A percentile compares a stretch with the other conserved stretches of the same genome.
Evolutionary conservation across 1,140 invertebrate genomes (phyloP).

Genomic region (Chymomyza costata): DNA sequence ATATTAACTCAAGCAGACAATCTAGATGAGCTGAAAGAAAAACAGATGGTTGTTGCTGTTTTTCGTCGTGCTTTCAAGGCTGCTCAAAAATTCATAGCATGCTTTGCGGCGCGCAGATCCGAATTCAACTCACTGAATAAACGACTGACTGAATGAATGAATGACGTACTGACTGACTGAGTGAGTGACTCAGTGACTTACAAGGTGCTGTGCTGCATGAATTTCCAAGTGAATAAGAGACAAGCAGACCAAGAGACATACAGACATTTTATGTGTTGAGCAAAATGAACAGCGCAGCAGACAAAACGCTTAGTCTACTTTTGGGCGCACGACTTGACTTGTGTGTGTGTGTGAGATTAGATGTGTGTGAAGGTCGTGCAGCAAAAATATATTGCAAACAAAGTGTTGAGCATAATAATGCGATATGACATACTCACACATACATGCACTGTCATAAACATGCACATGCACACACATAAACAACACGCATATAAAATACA

Average conservation of each 20-base stretch:
- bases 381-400: constrained; percentile 50
- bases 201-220: constrained; percentile 53
- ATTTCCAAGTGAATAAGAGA: constrained; percentile 49
- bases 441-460: too few species aligned
- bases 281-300: constrained; percentile 21
- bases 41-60: too few species aligned
- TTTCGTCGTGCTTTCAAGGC: too few species aligned
- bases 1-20: too few species aligned
- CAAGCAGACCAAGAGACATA: constrained; percentile 20
- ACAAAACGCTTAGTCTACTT: constrained; percentile 61
- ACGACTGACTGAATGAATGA: constrained; percentile 25
- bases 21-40: too few species aligned
- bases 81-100: constrained; percentile 54
- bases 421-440: constrained; percentile 5
- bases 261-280: too few species aligned
- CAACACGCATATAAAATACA: too few species aligned
- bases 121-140: constrained; percentile 29
- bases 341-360: background rate
- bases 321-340: constrained; percentile 26
- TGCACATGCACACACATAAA: too few species aligned
- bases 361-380: constrained; percentile 53
- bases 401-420: constrained; percentile 68
- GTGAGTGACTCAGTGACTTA: constrained; percentile 25
- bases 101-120: constrained; percentile 10
- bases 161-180: background rate